Evolutionary conservation across 2,113 vertebrate species (phyloP).

Genomic region (Hyla sarda): DNA sequence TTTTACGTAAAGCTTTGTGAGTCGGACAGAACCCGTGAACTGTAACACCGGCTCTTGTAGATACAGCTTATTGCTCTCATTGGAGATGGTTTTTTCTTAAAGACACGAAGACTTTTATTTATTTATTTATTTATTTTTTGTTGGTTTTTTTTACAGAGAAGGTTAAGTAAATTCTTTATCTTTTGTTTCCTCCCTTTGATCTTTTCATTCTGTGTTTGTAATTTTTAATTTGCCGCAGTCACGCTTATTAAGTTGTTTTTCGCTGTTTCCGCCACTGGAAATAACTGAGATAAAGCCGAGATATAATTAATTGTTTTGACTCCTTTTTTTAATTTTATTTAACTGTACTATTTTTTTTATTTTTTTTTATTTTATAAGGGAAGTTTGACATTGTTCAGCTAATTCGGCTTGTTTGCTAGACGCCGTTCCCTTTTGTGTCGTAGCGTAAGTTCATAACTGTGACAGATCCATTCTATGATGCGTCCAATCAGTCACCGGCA

Average conservation of each 20-base stretch:
- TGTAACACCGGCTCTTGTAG: conserved; percentile 42
- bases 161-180: conserved; percentile 55
- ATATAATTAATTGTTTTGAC: conserved; percentile 41
- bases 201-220: conserved; percentile 16
- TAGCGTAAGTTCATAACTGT: no score
- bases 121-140: no score
- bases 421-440: neutral
- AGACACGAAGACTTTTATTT: conserved; percentile 32
- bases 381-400: neutral
- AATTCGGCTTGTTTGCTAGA: neutral
- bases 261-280: conserved; percentile 13
- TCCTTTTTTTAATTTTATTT: neutral
- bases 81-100: conserved; percentile 38
- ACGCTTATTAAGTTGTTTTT: conserved; percentile 41
- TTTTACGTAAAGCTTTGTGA: conserved; percentile 51
- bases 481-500: neutral
- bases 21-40: conserved; percentile 40
- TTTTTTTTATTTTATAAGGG: neutral
- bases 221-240: conserved; percentile 37
- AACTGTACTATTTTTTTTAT: neutral
- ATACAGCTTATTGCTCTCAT: conserved; percentile 41
- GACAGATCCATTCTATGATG: no score
- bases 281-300: neutral
- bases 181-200: conserved; percentile 29
- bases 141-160: conserved; percentile 34